A percentile compares a stretch with the other conserved stretches of the same genome.
phyloP scores from a whole-genome alignment of 2,113 vertebrate species.

The Dendrocopos noguchii region DNA sequence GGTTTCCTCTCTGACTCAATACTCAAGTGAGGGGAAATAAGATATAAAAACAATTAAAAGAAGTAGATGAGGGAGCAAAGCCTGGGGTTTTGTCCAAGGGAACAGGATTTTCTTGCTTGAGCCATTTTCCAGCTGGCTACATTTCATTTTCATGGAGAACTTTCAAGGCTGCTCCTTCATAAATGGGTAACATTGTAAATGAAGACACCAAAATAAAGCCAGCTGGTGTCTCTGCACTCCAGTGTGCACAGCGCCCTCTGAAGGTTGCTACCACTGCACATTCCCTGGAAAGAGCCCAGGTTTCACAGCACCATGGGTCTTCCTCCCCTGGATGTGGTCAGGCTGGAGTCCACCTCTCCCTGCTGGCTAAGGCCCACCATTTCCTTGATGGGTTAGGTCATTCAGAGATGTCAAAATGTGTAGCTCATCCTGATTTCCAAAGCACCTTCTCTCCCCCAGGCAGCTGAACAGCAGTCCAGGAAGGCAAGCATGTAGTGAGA shows the following conservation, averaged over 20 bases:
- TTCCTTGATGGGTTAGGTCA: neutral
- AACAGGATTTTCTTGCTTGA: neutral
- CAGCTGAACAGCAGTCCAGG: neutral
- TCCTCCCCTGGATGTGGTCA: neutral
- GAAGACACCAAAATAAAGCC: neutral
- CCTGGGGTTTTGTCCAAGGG: neutral
- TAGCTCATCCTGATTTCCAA: neutral
- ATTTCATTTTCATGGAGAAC: neutral
- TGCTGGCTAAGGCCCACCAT: neutral
- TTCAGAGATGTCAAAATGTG: neutral
- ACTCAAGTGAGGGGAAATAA: neutral
- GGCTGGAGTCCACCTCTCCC: neutral
- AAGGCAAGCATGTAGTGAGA: neutral
- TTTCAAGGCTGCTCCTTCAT: neutral
- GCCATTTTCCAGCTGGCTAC: neutral
- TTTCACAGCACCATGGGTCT: neutral
- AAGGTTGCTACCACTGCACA: neutral
- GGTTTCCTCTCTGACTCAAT: neutral
- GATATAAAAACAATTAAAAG: accelerated
- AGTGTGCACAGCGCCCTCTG: neutral
- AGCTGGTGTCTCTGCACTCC: neutral
- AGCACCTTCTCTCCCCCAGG: neutral
- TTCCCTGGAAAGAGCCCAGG: neutral
- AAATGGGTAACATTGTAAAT: neutral
- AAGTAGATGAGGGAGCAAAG: neutral